Evolutionary conservation across 2,888 invertebrate genomes (phyloP).

Genomic region (Sarcophaga subvicina): DNA sequence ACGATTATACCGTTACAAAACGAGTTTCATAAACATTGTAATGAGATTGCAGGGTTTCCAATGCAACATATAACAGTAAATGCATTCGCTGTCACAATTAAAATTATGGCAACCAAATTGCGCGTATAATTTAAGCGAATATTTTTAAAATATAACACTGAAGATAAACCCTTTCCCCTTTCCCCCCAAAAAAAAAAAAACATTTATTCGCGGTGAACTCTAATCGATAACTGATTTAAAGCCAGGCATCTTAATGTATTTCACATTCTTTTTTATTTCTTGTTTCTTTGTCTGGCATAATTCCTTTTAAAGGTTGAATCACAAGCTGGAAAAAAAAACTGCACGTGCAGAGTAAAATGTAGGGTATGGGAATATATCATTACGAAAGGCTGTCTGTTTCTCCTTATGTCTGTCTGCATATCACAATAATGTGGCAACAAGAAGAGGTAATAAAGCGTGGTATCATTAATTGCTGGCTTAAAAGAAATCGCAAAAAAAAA

Average conservation of each 20-base stretch:
- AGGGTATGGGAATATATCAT: conserved; percentile 54
- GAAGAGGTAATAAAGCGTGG: conserved; percentile 1
- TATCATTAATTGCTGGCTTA: conserved; percentile 24
- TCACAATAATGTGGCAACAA: background rate
- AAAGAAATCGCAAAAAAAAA: conserved; percentile 25
- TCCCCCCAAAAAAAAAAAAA: no score
- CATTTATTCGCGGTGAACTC: no score
- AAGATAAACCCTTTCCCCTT: no score
- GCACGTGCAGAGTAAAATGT: conserved; percentile 50
- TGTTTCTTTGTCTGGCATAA: conserved; percentile 11
- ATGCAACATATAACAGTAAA: background rate
- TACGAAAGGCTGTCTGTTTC: conserved; percentile 21
- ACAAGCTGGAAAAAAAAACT: conserved; percentile 1
- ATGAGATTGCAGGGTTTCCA: background rate
- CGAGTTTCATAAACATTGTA: background rate
- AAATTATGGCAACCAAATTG: no score
- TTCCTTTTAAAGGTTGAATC: conserved; percentile 31
- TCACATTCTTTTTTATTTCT: no score
- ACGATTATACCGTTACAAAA: background rate
- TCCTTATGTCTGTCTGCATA: background rate
- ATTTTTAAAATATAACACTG: no score
- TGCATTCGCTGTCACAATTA: no score
- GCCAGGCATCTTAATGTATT: no score
- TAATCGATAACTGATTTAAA: no score
- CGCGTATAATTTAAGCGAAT: no score